Evolutionary conservation across 2,797 vertebrate species (phyloP), one percentile per base, ranked within the genome.

Genomic region (Sylvilagus floridanus): DNA sequence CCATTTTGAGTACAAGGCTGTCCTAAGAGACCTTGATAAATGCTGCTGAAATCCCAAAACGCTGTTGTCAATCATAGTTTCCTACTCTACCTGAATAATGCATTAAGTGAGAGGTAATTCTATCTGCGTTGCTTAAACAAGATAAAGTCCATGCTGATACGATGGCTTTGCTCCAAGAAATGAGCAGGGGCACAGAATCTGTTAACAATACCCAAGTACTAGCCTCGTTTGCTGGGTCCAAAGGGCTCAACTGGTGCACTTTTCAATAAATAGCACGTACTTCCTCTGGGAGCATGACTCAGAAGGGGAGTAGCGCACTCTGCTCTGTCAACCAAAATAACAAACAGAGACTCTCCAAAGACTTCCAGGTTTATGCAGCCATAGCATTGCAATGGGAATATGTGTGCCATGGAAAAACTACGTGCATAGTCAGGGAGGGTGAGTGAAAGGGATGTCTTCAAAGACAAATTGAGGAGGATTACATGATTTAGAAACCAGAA

Each of bases 61-160:
- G 52, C 65, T 78, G 22, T 21, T 60, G 28, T 84, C 42, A 35
- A 37, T 69, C 84, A 32, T 12, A 84, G 60, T 66, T 73, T 22
- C n/a, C 5, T 72, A 52, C 35, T 76, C 66, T 85, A 57, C 26
- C 24, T 37, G 81, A n/a, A 57, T 65, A 71, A 76, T 19, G 1
- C 72, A 35, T 77, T 87, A 50, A 57, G 32, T 68, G 13, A 16
- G 57, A 22, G 57, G 63, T 47, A 35, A 65, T 78, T 96, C 32
- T 88, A n/a, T 90, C 47, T 91, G 26, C 47, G 22, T n/a, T 32
- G 37, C 21, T 83, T 90, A 81, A 86, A 72, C 4, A 62, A 94
- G 75, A 77, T 4, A 78, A 89, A 54, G 12, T 63, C 76, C 50
- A 88, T 68, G 24, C 19, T 65, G 21, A 30, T 28, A 24, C 35